These are phyloP conservation scores for Corythornis madagascariensis DNA, from an alignment of 2,113 vertebrate species.

Conservation along the genomic window DNA sequence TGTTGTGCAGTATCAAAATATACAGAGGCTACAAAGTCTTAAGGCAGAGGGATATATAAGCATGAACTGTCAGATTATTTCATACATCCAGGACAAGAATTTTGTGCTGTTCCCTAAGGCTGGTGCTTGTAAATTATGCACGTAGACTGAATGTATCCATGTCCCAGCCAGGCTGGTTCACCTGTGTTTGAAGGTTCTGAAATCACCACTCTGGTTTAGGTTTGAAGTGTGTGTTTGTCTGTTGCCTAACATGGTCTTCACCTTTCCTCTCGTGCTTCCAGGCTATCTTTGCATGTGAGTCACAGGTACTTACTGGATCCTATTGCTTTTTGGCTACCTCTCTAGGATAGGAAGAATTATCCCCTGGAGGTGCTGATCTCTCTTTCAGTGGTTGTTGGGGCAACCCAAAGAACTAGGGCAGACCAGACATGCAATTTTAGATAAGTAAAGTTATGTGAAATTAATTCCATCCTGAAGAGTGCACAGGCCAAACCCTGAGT, in stretches of 20 bases:
- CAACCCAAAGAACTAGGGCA: neutral
- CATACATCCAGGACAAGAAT: neutral
- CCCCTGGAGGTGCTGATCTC: slow-evolving; percentile 4
- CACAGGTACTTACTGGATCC: slow-evolving; percentile 19
- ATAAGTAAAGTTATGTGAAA: neutral
- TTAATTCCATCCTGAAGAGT: neutral
- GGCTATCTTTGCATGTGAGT: neutral
- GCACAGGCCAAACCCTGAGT: slow-evolving; percentile 35
- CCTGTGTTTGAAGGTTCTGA: neutral
- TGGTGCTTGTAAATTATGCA: neutral
- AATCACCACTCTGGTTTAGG: neutral
- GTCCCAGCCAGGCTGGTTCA: neutral
- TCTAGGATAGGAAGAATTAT: neutral
- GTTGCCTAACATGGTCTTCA: neutral
- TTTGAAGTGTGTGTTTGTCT: neutral
- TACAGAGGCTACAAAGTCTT: neutral
- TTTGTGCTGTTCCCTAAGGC: neutral
- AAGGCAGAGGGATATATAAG: neutral
- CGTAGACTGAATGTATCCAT: neutral
- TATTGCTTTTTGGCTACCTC: neutral
- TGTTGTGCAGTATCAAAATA: neutral
- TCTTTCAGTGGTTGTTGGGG: neutral
- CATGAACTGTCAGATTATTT: neutral
- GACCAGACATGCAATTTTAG: neutral
- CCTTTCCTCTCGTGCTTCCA: neutral